Evolutionary conservation across 2,113 vertebrate species (phyloP).

Genomic region (Alethe diademata): DNA sequence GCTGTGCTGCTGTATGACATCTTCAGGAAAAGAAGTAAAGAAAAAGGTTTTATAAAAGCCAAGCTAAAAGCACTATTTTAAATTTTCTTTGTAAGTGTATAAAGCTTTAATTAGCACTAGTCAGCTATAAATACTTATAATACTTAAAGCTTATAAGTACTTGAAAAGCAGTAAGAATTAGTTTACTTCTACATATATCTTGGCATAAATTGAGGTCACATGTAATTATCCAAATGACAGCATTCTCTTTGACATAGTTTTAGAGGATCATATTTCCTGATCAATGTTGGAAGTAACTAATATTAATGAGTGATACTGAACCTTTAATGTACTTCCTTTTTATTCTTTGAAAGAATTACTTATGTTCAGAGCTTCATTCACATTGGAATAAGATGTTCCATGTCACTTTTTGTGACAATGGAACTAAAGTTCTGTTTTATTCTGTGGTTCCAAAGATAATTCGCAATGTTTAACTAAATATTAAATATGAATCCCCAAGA

Average conservation of each 20-base stretch:
- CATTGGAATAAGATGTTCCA: neutral
- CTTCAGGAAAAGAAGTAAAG: neutral
- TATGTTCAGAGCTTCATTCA: neutral
- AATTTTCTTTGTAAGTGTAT: conserved; percentile 10
- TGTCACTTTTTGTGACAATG: neutral
- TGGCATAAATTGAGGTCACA: neutral
- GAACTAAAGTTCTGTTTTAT: neutral
- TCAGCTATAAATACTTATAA: neutral
- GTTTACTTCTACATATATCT: conserved; percentile 3
- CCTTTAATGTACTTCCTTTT: neutral
- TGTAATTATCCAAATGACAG: conserved; percentile 12
- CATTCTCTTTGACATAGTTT: neutral
- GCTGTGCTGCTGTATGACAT: conserved; percentile 46
- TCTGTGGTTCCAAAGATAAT: neutral
- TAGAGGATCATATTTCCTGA: neutral
- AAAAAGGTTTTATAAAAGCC: conserved; percentile 57
- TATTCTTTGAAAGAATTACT: neutral
- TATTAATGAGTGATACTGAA: neutral
- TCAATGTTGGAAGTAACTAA: neutral
- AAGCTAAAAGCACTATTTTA: conserved; percentile 51
- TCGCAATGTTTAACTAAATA: conserved; percentile 21
- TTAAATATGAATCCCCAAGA: neutral
- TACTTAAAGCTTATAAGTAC: conserved; percentile 6
- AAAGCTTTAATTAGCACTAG: conserved; percentile 31
- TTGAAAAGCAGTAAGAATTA: conserved; percentile 12